These are phyloP conservation scores for Drosophila ogumai DNA, from an alignment of 1,140 invertebrate genomes.

Conservation along the genomic window DNA sequence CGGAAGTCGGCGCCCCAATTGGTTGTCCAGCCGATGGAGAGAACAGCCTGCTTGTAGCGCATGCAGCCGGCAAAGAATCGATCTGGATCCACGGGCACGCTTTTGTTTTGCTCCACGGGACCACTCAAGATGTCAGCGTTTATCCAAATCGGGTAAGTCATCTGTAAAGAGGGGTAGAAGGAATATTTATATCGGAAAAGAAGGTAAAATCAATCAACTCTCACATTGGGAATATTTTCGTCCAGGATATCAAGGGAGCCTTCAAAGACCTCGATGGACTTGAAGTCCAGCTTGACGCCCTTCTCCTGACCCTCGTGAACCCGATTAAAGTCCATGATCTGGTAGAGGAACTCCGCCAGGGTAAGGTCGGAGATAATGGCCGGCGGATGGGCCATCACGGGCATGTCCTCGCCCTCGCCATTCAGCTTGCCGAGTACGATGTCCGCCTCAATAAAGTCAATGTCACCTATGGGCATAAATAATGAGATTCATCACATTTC, in stretches of 20 bases:
- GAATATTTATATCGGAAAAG: background rate
- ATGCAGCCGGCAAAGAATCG: slow-evolving; percentile 87
- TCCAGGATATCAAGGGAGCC: slow-evolving; percentile 87
- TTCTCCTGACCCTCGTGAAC: slow-evolving; percentile 84
- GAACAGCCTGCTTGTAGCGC: slow-evolving; percentile 87
- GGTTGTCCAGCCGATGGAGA: slow-evolving; percentile 96
- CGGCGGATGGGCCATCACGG: slow-evolving; percentile 95
- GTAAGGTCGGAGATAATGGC: slow-evolving; percentile 90
- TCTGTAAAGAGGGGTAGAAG: slow-evolving; percentile 83
- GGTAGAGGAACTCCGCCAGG: slow-evolving; percentile 89
- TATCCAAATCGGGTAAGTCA: slow-evolving; percentile 92
- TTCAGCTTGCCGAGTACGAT: slow-evolving; percentile 89
- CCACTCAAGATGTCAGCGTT: slow-evolving; percentile 95
- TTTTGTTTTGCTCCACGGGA: slow-evolving; percentile 88
- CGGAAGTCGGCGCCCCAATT: slow-evolving; percentile 86
- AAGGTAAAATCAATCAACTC: background rate
- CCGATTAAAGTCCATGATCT: slow-evolving; percentile 86
- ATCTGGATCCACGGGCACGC: slow-evolving; percentile 88
- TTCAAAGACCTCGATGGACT: slow-evolving; percentile 91
- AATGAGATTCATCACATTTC: background rate
- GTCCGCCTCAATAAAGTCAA: slow-evolving; percentile 95
- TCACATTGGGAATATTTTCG: slow-evolving; percentile 70
- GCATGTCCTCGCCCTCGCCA: slow-evolving; percentile 86
- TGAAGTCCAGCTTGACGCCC: slow-evolving; percentile 96
- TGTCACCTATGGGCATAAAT: slow-evolving; percentile 46